These are phyloP conservation scores for Edolisoma coerulescens DNA, from an alignment of 2,113 vertebrate species.

Conservation along the genomic window DNA sequence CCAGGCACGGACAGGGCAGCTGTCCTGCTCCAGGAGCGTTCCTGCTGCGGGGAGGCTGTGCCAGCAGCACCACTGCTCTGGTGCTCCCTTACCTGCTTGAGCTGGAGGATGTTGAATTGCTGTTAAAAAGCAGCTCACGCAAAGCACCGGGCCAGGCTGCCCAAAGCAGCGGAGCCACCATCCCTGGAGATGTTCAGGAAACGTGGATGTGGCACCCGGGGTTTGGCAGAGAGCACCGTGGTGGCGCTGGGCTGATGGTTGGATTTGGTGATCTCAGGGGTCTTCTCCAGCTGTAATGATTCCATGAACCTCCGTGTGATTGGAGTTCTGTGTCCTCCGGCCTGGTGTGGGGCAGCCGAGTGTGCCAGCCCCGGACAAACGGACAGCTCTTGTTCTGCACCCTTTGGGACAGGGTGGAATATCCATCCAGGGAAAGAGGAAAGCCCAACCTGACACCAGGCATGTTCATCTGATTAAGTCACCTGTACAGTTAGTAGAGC, in stretches of 20 bases:
- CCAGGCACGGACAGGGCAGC: not conserved
- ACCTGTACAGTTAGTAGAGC: not conserved
- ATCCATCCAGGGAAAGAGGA: not conserved
- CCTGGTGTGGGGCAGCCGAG: too few relatives aligned
- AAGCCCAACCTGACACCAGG: not conserved
- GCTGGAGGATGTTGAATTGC: not conserved
- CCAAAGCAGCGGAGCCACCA: not conserved
- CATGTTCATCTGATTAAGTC: not conserved
- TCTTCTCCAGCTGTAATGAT: not conserved
- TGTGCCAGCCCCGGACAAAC: not conserved
- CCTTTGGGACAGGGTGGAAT: not conserved
- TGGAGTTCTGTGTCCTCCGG: not conserved
- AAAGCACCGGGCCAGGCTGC: not conserved
- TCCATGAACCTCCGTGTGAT: not conserved
- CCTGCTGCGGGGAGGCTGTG: not conserved
- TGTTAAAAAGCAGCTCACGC: not conserved
- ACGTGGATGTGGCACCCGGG: not conserved
- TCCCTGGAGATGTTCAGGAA: not conserved
- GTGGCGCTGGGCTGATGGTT: not conserved
- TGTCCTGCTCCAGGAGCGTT: not conserved
- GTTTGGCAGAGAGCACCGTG: not conserved
- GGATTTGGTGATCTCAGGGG: not conserved
- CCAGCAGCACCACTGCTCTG: not conserved
- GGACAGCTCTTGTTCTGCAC: accelerated
- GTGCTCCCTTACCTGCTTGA: accelerated